These are phyloP conservation scores for Blennius ocellaris DNA, from an alignment of 2,113 vertebrate genomes.

Conservation along the genomic window DNA sequence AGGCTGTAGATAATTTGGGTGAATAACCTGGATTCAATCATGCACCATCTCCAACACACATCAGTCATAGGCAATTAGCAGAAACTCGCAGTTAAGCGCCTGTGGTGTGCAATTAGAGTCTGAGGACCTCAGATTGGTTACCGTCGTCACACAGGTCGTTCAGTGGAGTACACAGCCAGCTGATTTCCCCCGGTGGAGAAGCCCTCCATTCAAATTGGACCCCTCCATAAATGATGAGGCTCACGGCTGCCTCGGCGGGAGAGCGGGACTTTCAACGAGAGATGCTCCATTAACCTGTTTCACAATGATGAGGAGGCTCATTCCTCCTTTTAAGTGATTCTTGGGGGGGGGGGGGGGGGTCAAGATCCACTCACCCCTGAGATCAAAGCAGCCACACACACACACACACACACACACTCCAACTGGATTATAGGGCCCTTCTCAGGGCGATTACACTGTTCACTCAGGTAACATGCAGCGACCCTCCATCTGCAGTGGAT, in stretches of 20 bases:
- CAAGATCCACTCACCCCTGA: constrained; percentile 48
- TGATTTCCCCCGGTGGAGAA: constrained; percentile 26
- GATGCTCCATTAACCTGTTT: constrained; percentile 53
- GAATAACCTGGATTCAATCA: not conserved
- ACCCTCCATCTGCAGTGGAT: constrained; percentile 46
- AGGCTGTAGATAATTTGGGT: not conserved
- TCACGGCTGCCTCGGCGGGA: not conserved
- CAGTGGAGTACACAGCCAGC: constrained; percentile 54
- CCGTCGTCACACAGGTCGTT: constrained; percentile 27
- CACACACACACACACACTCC: constrained; percentile 7
- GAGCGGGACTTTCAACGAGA: constrained; percentile 49
- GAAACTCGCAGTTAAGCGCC: constrained; percentile 13
- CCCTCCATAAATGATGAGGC: constrained; percentile 42
- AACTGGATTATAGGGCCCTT: constrained; percentile 63
- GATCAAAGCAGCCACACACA: constrained; percentile 21
- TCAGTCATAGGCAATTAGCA: constrained; percentile 25
- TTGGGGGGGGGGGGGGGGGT: constrained; percentile 23
- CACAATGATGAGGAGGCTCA: constrained; percentile 49
- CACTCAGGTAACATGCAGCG: constrained; percentile 35
- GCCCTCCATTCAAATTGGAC: constrained; percentile 50
- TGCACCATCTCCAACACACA: not conserved
- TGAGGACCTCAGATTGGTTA: constrained; percentile 4
- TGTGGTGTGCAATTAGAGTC: constrained; percentile 5
- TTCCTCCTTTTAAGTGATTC: constrained; percentile 57
- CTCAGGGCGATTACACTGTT: constrained; percentile 57